Evolutionary conservation across 2,113 vertebrate species (phyloP).

Genomic region (Agelaius tricolor): DNA sequence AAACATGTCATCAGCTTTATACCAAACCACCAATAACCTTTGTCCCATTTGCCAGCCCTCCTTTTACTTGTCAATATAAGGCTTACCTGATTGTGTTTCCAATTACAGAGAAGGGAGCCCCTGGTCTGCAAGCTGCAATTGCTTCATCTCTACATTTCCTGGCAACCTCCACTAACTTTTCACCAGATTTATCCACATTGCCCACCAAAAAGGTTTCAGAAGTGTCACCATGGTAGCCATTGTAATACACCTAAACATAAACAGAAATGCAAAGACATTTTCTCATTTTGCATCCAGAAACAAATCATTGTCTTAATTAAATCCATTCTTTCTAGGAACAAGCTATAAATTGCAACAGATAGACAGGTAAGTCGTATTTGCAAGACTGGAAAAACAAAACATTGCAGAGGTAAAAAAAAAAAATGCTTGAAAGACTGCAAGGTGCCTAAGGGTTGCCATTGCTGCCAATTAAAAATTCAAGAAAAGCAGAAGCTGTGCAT

Average conservation of each 20-base stretch:
- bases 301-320: background rate
- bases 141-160: slow-evolving; percentile 92
- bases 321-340: background rate
- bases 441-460: background rate
- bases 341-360: background rate
- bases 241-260: slow-evolving; percentile 88
- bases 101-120: slow-evolving; percentile 89
- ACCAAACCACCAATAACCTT: slow-evolving; percentile 86
- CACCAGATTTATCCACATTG: slow-evolving; percentile 86
- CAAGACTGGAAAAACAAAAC: background rate
- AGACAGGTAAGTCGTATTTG: background rate
- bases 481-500: background rate
- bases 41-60: slow-evolving; percentile 84
- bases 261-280: slow-evolving; percentile 62
- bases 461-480: background rate
- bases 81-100: slow-evolving; percentile 96
- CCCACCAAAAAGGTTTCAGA: slow-evolving; percentile 96
- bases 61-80: slow-evolving; percentile 81
- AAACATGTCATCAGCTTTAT: slow-evolving; percentile 91
- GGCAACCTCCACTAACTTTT: slow-evolving; percentile 85
- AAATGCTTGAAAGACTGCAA: background rate
- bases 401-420: background rate
- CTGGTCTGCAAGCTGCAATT: slow-evolving; percentile 88
- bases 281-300: slow-evolving; percentile 39
- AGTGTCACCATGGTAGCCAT: slow-evolving; percentile 97